Evolutionary conservation across 2,888 invertebrate genomes (phyloP).

Genomic region (Phengaris alcon): DNA sequence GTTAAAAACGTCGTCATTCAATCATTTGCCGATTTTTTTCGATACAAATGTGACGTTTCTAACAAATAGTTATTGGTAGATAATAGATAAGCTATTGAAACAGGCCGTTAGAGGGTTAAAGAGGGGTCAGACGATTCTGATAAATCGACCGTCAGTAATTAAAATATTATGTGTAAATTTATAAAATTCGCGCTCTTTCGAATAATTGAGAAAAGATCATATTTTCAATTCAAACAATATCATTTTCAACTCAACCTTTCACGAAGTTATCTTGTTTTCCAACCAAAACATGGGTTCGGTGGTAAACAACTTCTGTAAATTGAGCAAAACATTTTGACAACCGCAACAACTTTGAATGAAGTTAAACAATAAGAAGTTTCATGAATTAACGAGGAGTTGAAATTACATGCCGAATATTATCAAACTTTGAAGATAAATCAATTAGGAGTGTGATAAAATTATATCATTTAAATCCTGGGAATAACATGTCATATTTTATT

Average conservation of each 20-base stretch:
- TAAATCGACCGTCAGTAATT: too few species aligned
- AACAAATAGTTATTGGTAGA: too few species aligned
- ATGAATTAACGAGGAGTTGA: not conserved
- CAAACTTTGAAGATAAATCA: conserved; percentile 1
- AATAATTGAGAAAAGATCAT: not conserved
- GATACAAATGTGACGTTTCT: too few species aligned
- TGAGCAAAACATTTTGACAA: conserved; percentile 11
- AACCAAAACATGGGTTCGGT: not conserved
- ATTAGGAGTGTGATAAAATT: not conserved
- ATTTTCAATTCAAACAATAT: conserved; percentile 4
- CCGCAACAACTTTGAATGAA: not conserved
- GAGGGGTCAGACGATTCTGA: too few species aligned
- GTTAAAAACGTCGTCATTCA: too few species aligned
- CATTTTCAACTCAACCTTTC: not conserved
- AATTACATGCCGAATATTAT: not conserved
- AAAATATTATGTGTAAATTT: too few species aligned
- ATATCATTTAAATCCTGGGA: not conserved
- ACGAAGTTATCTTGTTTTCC: not conserved
- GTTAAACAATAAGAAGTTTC: conserved; percentile 6
- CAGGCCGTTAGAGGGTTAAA: too few species aligned
- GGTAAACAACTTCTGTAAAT: conserved; percentile 3
- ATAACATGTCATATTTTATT: not conserved
- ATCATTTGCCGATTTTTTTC: too few species aligned
- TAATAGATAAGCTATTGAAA: too few species aligned
- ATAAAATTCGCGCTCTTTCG: not conserved